phyloP scores from a whole-genome alignment of 1,140 invertebrate species.

The Stegodyphus dumicola region DNA sequence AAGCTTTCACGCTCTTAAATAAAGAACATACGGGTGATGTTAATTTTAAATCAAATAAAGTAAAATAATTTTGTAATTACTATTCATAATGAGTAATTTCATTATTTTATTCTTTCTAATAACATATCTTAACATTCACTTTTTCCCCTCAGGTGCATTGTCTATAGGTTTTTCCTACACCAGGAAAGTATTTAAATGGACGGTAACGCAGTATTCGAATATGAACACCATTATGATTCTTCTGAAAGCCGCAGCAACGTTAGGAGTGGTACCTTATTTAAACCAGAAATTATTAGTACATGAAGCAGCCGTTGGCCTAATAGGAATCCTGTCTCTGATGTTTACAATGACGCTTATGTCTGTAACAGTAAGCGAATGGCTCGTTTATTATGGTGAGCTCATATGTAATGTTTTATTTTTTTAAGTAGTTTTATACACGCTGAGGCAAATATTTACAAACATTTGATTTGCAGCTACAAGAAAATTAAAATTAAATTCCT shows the following conservation, averaged over 20 bases:
- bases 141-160: conserved; percentile 2
- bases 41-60: no score
- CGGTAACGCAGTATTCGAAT: conserved; percentile 25
- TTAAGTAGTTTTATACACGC: no score
- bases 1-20: no score
- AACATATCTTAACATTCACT: no score
- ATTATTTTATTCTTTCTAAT: no score
- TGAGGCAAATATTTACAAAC: no score
- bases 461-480: no score
- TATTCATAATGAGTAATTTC: background rate
- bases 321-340: conserved; percentile 49
- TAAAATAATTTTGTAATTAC: no score
- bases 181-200: conserved; percentile 35
- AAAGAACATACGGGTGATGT: no score
- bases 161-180: conserved; percentile 35
- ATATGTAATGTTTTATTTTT: no score
- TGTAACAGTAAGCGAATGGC: conserved; percentile 2
- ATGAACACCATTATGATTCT: conserved; percentile 25
- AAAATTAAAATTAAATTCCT: no score
- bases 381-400: conserved; percentile 31
- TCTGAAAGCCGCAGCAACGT: conserved; percentile 8
- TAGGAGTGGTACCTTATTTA: conserved; percentile 9
- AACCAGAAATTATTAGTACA: conserved; percentile 36
- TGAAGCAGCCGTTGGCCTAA: conserved; percentile 34
- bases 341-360: conserved; percentile 33